Conservation (phyloP, 1,140 invertebrate genomes). For the Drosophila rhopaloa region DNA sequence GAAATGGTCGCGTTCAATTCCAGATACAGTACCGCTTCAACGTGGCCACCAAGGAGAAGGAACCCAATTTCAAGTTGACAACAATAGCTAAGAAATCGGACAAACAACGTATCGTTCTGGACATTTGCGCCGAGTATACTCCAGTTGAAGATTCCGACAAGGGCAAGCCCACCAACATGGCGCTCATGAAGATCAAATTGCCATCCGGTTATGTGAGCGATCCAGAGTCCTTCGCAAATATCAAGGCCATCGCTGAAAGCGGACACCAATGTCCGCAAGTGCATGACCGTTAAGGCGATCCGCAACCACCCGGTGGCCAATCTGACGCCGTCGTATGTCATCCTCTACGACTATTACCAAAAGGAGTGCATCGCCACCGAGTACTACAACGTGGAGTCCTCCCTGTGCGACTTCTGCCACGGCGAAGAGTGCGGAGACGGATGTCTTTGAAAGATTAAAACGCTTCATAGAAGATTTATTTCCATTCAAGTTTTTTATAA, state of each 20-base stretch:
- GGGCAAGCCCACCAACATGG: constrained; percentile 90
- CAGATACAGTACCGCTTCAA: constrained; percentile 93
- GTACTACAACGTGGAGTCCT: constrained; percentile 90
- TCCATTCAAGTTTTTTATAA: no score
- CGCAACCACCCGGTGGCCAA: constrained; percentile 93
- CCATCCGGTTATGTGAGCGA: constrained; percentile 91
- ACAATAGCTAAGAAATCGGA: constrained; percentile 89
- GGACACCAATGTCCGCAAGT: constrained; percentile 89
- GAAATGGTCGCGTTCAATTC: constrained; percentile 90
- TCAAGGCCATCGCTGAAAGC: constrained; percentile 85
- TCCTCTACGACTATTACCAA: constrained; percentile 96
- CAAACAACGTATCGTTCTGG: constrained; percentile 89
- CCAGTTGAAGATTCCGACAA: constrained; percentile 21
- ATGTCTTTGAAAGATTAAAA: neutral
- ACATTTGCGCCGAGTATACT: constrained; percentile 87
- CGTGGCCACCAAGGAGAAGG: constrained; percentile 90
- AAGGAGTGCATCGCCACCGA: constrained; percentile 88
- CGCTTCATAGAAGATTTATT: neutral
- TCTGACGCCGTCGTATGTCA: constrained; percentile 93
- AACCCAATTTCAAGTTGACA: constrained; percentile 92
- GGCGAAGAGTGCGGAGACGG: constrained; percentile 87
- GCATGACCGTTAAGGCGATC: constrained; percentile 91
- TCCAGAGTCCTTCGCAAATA: constrained; percentile 47
- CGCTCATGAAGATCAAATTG: constrained; percentile 93
- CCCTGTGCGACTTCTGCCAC: constrained; percentile 91